A percentile compares a stretch with the other conserved stretches of the same genome.
Conservation (phyloP, 2,797 vertebrate genomes). For the Varecia variegata region DNA sequence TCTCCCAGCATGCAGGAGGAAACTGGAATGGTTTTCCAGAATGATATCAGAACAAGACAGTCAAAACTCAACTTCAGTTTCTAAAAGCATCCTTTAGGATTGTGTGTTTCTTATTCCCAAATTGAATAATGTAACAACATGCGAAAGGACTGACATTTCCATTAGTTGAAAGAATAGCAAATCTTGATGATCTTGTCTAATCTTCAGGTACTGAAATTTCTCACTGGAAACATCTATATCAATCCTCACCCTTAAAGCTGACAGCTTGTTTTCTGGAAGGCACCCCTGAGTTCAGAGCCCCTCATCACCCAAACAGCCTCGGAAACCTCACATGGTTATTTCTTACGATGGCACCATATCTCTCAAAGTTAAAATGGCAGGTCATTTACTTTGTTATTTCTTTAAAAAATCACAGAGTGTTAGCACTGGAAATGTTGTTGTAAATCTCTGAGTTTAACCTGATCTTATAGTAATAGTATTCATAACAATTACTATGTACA, state of each 20-base stretch:
- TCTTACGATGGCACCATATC: neutral
- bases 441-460: neutral
- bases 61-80: neutral
- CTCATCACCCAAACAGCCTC: neutral
- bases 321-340: neutral
- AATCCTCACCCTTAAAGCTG: constrained; percentile 79
- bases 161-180: constrained; percentile 84
- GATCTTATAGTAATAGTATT: neutral
- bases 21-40: neutral
- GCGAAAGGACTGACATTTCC: constrained; percentile 79
- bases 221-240: constrained; percentile 79
- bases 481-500: neutral
- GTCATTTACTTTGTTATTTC: neutral
- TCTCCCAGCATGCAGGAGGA: neutral
- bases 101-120: neutral
- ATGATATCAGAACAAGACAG: neutral
- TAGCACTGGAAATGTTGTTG: neutral
- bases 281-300: neutral
- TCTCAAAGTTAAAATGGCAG: constrained; percentile 6
- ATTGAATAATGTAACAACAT: constrained; percentile 22
- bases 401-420: neutral
- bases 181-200: constrained; percentile 72
- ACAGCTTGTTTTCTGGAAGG: constrained; percentile 68
- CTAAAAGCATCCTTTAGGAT: neutral
- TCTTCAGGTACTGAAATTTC: constrained; percentile 72